Evolutionary conservation across 2,797 vertebrate species (phyloP).

Genomic region (Phyllotis vaccarum): DNA sequence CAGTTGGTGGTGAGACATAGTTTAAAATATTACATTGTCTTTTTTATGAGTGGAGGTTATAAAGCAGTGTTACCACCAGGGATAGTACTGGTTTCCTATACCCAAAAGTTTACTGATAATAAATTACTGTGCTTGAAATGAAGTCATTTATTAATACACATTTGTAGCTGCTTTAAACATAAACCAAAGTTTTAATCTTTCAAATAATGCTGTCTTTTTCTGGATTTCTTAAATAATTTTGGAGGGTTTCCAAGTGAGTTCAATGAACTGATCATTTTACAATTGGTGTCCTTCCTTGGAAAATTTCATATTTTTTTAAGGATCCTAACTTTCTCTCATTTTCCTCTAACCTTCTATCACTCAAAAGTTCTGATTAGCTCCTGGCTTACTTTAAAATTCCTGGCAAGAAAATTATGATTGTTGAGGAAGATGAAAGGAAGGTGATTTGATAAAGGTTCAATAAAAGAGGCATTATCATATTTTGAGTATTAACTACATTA

Average conservation of each 20-base stretch:
- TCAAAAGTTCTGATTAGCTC: background rate
- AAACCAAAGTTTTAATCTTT: conserved; percentile 41
- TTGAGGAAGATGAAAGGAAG: background rate
- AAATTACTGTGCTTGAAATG: conserved; percentile 25
- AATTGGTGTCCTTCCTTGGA: too few species aligned
- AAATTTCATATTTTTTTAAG: conserved; percentile 12
- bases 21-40: background rate
- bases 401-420: background rate
- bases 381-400: background rate
- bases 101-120: background rate
- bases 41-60: conserved; percentile 24
- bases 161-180: background rate
- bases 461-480: background rate
- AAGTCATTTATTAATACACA: background rate
- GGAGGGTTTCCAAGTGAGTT: background rate
- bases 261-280: background rate
- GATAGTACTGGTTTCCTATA: conserved; percentile 3
- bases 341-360: background rate
- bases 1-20: background rate
- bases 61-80: background rate
- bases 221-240: background rate
- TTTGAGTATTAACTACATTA: background rate
- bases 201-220: background rate
- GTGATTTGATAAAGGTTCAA: background rate
- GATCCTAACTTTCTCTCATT: background rate